Evolutionary conservation across 2,888 invertebrate species (phyloP).

Genomic region (Thelaira solivaga): DNA sequence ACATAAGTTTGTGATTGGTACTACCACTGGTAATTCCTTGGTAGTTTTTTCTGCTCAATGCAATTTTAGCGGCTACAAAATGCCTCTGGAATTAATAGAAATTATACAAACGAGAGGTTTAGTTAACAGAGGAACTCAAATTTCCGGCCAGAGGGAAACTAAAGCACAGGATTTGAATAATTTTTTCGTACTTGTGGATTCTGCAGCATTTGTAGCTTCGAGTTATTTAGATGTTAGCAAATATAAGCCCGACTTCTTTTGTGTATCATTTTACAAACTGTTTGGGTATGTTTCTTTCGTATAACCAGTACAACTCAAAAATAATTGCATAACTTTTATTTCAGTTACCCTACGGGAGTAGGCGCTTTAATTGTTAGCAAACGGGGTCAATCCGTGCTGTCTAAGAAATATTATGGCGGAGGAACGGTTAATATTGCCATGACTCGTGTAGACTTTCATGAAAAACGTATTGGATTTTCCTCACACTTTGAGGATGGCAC

Average conservation of each 20-base stretch:
- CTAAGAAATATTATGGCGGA: slow-evolving; percentile 91
- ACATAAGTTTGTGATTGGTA: not conserved
- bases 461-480: slow-evolving; percentile 82
- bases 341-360: slow-evolving; percentile 91
- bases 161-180: slow-evolving; percentile 75
- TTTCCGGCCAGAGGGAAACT: slow-evolving; percentile 58
- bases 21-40: slow-evolving; percentile 78
- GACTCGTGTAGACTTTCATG: slow-evolving; percentile 84
- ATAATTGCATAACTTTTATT: not conserved
- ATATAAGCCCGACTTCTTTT: slow-evolving; percentile 91
- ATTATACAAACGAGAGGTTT: slow-evolving; percentile 82
- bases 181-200: slow-evolving; percentile 88
- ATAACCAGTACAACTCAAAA: slow-evolving; percentile 4
- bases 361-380: slow-evolving; percentile 89
- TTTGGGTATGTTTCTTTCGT: slow-evolving; percentile 79
- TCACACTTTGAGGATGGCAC: slow-evolving; percentile 98
- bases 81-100: slow-evolving; percentile 86
- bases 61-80: slow-evolving; percentile 95
- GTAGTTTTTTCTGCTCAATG: slow-evolving; percentile 94
- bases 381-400: slow-evolving; percentile 74
- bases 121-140: slow-evolving; percentile 69
- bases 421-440: slow-evolving; percentile 93
- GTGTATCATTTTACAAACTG: slow-evolving; percentile 97
- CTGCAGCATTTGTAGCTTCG: slow-evolving; percentile 88
- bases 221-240: slow-evolving; percentile 85